phyloP scores from a whole-genome alignment of 1,140 invertebrate genomes.

The Gonioctena quinquepunctata region DNA sequence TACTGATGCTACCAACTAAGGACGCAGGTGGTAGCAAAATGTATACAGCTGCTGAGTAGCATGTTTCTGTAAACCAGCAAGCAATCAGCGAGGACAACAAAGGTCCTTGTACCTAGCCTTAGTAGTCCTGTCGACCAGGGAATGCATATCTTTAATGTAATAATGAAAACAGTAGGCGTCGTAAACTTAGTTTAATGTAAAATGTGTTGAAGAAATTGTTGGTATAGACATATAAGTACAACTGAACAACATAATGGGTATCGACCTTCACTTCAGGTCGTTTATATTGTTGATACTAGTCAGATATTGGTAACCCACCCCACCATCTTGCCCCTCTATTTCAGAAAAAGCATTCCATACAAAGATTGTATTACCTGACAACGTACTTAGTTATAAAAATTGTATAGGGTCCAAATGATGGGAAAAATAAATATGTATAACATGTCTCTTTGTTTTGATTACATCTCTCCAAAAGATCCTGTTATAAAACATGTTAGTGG shows the following conservation, averaged over 20 bases:
- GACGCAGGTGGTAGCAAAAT: not conserved
- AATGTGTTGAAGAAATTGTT: conserved; percentile 51
- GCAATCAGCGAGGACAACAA: conserved; percentile 35
- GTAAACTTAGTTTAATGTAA: conserved; percentile 52
- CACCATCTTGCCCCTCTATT: conserved; percentile 53
- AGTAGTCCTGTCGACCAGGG: conserved; percentile 47
- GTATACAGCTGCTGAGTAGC: conserved; percentile 4
- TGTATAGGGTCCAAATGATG: conserved; percentile 59
- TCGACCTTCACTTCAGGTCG: conserved; percentile 23
- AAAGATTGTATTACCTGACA: conserved; percentile 58
- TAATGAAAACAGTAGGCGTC: conserved; percentile 46
- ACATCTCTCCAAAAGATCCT: not conserved
- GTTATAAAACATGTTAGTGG: too few species aligned
- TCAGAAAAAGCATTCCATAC: conserved; percentile 55
- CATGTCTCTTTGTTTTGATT: conserved; percentile 22
- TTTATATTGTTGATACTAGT: conserved; percentile 54
- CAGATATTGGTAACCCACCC: conserved; percentile 53
- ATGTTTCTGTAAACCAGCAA: conserved; percentile 26
- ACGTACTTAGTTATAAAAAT: conserved; percentile 57
- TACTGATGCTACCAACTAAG: not conserved
- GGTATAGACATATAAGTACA: conserved; percentile 51
- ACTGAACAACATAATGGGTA: conserved; percentile 41
- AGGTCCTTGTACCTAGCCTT: conserved; percentile 41
- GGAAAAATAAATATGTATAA: conserved; percentile 58
- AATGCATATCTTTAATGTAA: conserved; percentile 54